These are phyloP conservation scores for Cossypha polioptera DNA, from an alignment of 2,797 vertebrate genomes.

Conservation along the genomic window DNA sequence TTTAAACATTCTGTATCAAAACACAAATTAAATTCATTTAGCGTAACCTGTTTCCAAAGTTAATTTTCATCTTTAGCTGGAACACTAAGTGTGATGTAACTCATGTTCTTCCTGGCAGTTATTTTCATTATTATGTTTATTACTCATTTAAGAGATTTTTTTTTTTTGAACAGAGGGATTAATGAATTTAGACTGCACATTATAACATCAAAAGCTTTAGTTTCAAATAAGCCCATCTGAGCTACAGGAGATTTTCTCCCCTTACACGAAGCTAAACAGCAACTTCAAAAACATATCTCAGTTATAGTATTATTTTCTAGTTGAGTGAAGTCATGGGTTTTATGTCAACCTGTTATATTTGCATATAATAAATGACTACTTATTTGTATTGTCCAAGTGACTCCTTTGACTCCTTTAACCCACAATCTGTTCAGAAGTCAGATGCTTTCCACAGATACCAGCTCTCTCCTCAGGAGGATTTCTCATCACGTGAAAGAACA, in stretches of 20 bases:
- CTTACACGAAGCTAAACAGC: conserved; percentile 57
- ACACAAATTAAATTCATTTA: conserved; percentile 63
- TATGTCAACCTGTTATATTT: conserved; percentile 54
- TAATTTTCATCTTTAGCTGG: conserved; percentile 58
- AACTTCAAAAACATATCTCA: conserved; percentile 62
- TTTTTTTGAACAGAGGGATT: conserved; percentile 38
- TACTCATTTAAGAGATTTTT: conserved; percentile 65
- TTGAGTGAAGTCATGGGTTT: conserved; percentile 52
- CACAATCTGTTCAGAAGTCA: conserved; percentile 30
- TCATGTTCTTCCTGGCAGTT: conserved; percentile 60
- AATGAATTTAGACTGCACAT: conserved; percentile 70
- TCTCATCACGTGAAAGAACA: conserved; percentile 16
- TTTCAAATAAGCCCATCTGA: conserved; percentile 66
- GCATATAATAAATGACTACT: conserved; percentile 60
- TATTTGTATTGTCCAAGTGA: conserved; percentile 21
- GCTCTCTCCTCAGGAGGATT: conserved; percentile 4
- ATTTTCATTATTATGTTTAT: conserved; percentile 74
- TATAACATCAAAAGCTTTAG: conserved; percentile 69
- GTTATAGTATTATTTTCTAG: conserved; percentile 58
- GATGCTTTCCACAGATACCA: conserved; percentile 28
- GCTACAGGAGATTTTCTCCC: conserved; percentile 59
- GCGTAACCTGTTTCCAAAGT: conserved; percentile 59
- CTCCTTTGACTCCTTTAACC: conserved; percentile 20
- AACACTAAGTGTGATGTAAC: conserved; percentile 59
- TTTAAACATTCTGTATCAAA: conserved; percentile 75